Conservation (phyloP, 2,113 vertebrate species). For the Puma concolor region DNA sequence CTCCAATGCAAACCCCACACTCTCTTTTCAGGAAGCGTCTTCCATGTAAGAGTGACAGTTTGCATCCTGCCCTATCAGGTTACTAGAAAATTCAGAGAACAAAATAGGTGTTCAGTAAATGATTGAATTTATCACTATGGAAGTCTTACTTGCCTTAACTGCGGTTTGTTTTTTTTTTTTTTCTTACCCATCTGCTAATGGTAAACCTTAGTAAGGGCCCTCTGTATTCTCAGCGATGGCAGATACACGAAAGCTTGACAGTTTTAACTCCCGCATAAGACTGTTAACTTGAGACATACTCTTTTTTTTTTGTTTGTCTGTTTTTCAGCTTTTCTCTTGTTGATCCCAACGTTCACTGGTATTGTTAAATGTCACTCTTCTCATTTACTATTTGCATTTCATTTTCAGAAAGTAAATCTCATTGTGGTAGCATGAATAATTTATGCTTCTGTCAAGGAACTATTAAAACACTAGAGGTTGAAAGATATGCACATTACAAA, state of each 20-base stretch:
- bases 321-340: constrained; percentile 58
- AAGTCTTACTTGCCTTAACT: constrained; percentile 26
- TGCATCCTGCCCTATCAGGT: constrained; percentile 5
- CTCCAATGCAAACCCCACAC: not conserved
- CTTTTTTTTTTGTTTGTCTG: constrained; percentile 16
- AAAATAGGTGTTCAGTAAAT: constrained; percentile 44
- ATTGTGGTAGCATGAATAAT: constrained; percentile 55
- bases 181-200: constrained; percentile 13
- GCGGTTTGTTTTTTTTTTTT: constrained; percentile 30
- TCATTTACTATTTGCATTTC: constrained; percentile 55
- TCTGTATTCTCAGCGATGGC: not conserved
- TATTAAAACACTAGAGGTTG: constrained; percentile 59
- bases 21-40: constrained; percentile 23
- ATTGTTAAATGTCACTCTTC: constrained; percentile 51
- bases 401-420: constrained; percentile 62
- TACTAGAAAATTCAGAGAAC: constrained; percentile 53
- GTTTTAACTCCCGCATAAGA: not conserved
- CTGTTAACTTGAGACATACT: constrained; percentile 28
- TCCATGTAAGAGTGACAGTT: not conserved
- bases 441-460: constrained; percentile 37
- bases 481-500: constrained; percentile 38
- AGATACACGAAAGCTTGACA: not conserved
- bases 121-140: constrained; percentile 24
- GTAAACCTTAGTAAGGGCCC: not conserved
- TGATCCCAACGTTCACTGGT: constrained; percentile 37